Conservation (phyloP, 2,888 invertebrate genomes). For the Amorpha juglandis region DNA sequence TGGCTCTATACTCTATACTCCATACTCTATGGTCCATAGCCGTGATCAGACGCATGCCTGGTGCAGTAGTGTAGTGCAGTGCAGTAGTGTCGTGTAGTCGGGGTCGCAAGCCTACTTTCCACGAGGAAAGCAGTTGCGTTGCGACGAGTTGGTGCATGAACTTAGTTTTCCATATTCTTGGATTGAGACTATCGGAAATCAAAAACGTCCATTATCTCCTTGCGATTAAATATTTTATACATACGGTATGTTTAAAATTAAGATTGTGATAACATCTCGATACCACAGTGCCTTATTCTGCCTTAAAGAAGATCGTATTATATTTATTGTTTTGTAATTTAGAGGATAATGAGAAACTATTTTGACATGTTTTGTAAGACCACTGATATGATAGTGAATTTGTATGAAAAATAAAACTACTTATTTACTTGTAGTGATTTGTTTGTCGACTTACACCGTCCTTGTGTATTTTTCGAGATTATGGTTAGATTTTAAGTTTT, state of each 20-base stretch:
- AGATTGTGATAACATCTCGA: constrained; percentile 82
- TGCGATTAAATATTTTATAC: constrained; percentile 37
- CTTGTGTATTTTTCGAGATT: constrained; percentile 83
- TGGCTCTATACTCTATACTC: too few species aligned
- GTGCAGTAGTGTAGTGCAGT: constrained; percentile 13
- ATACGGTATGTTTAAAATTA: constrained; percentile 63
- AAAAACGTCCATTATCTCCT: constrained; percentile 24
- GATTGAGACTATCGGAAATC: constrained; percentile 74
- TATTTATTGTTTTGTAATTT: constrained; percentile 80
- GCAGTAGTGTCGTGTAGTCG: constrained; percentile 28
- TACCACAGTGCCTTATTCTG: constrained; percentile 82
- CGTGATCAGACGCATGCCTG: too few species aligned
- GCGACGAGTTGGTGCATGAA: constrained; percentile 58
- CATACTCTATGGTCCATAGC: too few species aligned
- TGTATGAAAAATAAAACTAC: constrained; percentile 66
- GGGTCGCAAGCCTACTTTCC: constrained; percentile 73
- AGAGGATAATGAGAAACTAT: constrained; percentile 71
- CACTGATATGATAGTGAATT: constrained; percentile 67
- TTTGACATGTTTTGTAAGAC: constrained; percentile 71
- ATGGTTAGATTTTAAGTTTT: constrained; percentile 74
- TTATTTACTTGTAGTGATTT: constrained; percentile 69
- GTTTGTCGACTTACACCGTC: constrained; percentile 83
- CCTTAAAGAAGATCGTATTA: constrained; percentile 70
- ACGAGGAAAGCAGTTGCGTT: constrained; percentile 67
- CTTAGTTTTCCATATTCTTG: constrained; percentile 73